Evolutionary conservation across 2,797 vertebrate genomes (phyloP).

Genomic region (Champsocephalus esox): DNA sequence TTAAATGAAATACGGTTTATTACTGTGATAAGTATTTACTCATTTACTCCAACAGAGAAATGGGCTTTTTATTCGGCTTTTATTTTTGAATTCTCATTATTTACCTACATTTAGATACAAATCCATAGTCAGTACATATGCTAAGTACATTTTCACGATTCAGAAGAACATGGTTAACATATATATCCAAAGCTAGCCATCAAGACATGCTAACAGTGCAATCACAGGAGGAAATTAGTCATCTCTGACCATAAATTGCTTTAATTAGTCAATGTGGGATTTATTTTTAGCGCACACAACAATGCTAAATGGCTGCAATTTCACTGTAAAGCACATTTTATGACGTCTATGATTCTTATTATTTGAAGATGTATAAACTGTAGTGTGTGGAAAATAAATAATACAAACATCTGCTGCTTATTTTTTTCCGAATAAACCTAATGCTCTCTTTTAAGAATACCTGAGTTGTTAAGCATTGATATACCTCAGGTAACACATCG

Average conservation of each 20-base stretch:
- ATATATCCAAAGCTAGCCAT: constrained; percentile 60
- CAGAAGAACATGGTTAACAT: constrained; percentile 59
- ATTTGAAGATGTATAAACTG: constrained; percentile 12
- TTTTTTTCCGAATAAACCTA: constrained; percentile 15
- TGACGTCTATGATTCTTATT: constrained; percentile 25
- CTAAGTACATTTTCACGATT: constrained; percentile 62
- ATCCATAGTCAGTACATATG: constrained; percentile 57
- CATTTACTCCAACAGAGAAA: too few species aligned
- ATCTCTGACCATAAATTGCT: constrained; percentile 77
- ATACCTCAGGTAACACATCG: constrained; percentile 39
- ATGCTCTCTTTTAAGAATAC: constrained; percentile 1
- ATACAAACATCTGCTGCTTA: constrained; percentile 7
- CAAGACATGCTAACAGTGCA: constrained; percentile 70
- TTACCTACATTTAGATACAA: constrained; percentile 21
- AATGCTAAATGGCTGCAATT: constrained; percentile 45
- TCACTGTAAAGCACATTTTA: constrained; percentile 49
- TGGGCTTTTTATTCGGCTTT: constrained; percentile 33
- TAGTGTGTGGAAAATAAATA: constrained; percentile 16
- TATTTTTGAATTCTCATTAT: constrained; percentile 14
- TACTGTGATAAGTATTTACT: too few species aligned
- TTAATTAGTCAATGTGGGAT: constrained; percentile 75
- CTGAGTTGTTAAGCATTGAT: constrained; percentile 49
- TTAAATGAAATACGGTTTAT: too few species aligned
- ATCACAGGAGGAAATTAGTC: constrained; percentile 75
- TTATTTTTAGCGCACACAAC: constrained; percentile 70